These are phyloP conservation scores for Chlorocebus sabaeus DNA, from an alignment of 2,113 vertebrate species.

Conservation along the genomic window DNA sequence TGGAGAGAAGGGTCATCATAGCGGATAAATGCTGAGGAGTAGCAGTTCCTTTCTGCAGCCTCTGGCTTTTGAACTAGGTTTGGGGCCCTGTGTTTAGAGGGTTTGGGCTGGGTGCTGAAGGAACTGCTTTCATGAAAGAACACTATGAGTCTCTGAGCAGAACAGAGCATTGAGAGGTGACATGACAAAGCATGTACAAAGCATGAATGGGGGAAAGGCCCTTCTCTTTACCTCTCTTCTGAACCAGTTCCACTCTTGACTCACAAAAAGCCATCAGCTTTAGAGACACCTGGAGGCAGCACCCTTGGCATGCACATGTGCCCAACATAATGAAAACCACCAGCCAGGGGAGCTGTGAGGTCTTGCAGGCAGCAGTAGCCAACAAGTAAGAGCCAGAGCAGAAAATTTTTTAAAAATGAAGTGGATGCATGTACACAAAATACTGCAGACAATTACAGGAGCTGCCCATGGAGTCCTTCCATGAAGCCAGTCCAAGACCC, in stretches of 20 bases:
- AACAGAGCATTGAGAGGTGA: not conserved
- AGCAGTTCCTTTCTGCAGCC: not conserved
- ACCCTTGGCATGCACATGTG: not conserved
- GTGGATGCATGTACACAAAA: not conserved
- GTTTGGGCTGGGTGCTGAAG: rapidly evolving
- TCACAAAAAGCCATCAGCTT: not conserved
- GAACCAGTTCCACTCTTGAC: not conserved
- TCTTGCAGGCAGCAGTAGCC: not conserved
- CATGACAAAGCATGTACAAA: not conserved
- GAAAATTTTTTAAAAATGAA: not conserved
- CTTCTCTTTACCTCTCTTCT: no score
- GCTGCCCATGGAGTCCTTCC: not conserved
- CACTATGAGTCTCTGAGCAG: not conserved
- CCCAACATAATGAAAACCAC: not conserved
- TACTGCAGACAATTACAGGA: not conserved
- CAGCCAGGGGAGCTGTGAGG: not conserved
- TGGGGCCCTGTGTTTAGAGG: not conserved
- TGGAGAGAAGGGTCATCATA: not conserved
- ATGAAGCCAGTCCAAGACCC: not conserved
- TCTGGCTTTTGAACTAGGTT: not conserved
- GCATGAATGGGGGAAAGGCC: not conserved
- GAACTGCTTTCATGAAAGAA: not conserved
- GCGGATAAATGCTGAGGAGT: not conserved
- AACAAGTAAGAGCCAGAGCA: not conserved
- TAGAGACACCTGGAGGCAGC: not conserved